Conservation (phyloP, 2,797 vertebrate genomes). For the Paedocypris micromegethes region DNA sequence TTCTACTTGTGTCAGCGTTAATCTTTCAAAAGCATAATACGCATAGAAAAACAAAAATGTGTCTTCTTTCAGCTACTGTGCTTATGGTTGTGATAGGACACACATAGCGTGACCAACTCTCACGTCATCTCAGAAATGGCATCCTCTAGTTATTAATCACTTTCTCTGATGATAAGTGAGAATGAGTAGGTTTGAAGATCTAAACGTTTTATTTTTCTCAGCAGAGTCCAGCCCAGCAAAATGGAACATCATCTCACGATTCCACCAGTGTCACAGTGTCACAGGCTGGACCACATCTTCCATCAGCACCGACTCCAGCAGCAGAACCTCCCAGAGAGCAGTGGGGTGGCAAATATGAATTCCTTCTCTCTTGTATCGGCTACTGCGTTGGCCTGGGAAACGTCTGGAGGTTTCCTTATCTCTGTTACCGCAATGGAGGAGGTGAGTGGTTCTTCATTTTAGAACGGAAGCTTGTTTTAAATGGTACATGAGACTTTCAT, state of each 20-base stretch:
- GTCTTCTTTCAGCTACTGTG: too few relatives aligned
- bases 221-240: conserved; percentile 56
- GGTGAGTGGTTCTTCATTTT: conserved; percentile 59
- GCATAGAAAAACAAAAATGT: too few relatives aligned
- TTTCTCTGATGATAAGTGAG: too few relatives aligned
- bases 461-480: too few relatives aligned
- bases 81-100: too few relatives aligned
- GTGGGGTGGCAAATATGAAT: conserved; percentile 74
- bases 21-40: too few relatives aligned
- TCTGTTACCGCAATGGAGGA: conserved; percentile 83
- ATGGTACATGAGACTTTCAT: too few relatives aligned
- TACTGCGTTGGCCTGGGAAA: conserved; percentile 79
- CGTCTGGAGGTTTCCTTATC: conserved; percentile 80
- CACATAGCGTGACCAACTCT: too few relatives aligned
- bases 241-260: conserved; percentile 52
- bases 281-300: conserved; percentile 39
- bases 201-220: not conserved
- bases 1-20: too few relatives aligned
- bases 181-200: not conserved
- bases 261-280: conserved; percentile 38
- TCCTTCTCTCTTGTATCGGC: conserved; percentile 79
- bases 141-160: too few relatives aligned
- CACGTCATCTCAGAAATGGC: too few relatives aligned
- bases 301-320: not conserved
- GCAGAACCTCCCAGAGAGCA: conserved; percentile 56